Evolutionary conservation across 2,113 vertebrate genomes (phyloP).

Genomic region (Sula dactylatra): DNA sequence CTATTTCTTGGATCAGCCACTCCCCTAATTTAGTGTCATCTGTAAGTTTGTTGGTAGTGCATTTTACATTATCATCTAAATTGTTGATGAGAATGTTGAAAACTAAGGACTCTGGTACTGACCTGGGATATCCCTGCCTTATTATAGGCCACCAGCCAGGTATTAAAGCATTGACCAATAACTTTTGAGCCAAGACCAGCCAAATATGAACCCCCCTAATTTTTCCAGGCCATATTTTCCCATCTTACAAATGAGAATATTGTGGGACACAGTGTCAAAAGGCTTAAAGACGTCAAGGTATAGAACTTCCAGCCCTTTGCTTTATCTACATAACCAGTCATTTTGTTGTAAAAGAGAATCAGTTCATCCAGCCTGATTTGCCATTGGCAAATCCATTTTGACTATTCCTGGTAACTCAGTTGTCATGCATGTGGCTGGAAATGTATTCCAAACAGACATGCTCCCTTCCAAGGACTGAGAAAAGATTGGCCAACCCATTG

Average conservation of each 20-base stretch:
- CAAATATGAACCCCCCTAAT: background rate
- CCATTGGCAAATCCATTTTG: background rate
- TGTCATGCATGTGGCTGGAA: background rate
- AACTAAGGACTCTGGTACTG: background rate
- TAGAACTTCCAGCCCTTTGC: background rate
- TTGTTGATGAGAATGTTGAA: background rate
- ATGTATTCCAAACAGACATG: background rate
- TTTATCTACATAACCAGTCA: background rate
- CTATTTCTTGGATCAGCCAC: background rate
- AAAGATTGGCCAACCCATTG: background rate
- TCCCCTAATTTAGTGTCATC: background rate
- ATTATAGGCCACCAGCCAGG: background rate
- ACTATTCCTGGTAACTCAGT: background rate
- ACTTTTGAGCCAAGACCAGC: background rate
- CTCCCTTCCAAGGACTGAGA: background rate
- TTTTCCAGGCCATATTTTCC: background rate
- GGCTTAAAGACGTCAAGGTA: background rate
- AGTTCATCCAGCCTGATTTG: background rate
- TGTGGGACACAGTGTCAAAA: background rate
- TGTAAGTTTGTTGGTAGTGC: background rate
- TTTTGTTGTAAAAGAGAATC: background rate
- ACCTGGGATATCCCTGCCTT: background rate
- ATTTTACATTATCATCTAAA: background rate
- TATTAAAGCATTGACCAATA: background rate
- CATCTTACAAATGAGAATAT: background rate